Conservation (phyloP, 2,797 vertebrate species). For the Parotocinclus haroldoi region DNA sequence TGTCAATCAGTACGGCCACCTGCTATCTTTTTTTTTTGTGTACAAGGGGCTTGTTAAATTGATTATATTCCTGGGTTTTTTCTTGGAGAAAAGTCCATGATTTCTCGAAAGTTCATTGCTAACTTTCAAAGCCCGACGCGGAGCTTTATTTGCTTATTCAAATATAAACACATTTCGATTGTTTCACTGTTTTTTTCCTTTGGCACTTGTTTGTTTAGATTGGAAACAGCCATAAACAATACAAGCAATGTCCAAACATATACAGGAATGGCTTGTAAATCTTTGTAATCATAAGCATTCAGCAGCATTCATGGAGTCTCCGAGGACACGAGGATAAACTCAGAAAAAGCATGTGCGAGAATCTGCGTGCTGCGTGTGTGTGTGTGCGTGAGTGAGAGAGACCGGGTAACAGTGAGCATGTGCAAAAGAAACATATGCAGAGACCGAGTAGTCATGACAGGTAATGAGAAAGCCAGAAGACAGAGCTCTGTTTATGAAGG, state of each 20-base stretch:
- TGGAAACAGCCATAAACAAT: background rate
- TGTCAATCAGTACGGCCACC: no score
- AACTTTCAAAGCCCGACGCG: no score
- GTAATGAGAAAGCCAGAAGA: constrained; percentile 23
- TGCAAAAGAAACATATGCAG: constrained; percentile 7
- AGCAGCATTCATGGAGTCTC: background rate
- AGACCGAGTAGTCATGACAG: constrained; percentile 6
- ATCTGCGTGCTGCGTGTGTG: background rate
- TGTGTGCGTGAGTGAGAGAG: constrained; percentile 1
- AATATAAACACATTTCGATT: no score
- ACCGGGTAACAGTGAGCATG: background rate
- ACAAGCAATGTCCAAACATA: background rate
- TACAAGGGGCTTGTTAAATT: no score
- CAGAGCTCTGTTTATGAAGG: constrained; percentile 22
- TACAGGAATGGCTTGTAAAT: background rate
- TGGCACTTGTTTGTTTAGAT: background rate
- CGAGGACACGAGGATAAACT: background rate
- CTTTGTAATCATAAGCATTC: background rate
- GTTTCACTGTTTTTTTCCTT: no score
- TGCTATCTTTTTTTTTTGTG: no score
- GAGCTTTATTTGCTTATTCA: no score
- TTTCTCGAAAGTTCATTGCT: no score
- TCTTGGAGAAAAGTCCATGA: no score
- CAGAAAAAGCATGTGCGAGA: background rate
- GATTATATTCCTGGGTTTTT: no score